Evolutionary conservation across 2,888 invertebrate species (phyloP).

Genomic region (Vandiemenella viatica): DNA sequence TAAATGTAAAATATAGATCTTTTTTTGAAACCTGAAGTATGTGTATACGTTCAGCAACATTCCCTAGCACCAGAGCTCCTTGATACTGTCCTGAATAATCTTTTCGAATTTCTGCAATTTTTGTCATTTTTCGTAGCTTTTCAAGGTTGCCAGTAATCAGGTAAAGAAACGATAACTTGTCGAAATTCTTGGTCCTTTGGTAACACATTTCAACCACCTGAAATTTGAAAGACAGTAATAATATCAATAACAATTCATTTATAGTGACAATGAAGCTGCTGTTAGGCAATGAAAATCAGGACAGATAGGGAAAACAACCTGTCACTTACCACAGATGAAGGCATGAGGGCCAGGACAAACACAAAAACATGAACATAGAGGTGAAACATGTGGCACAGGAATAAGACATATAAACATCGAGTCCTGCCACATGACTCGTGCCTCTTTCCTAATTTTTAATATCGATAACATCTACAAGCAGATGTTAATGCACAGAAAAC

Average conservation of each 20-base stretch:
- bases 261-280: background rate
- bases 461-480: no score
- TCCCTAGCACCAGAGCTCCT: constrained; percentile 82
- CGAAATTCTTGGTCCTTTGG: constrained; percentile 97
- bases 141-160: constrained; percentile 96
- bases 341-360: no score
- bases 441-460: no score
- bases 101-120: constrained; percentile 96
- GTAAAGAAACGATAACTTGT: constrained; percentile 94
- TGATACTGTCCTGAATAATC: constrained; percentile 95
- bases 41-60: constrained; percentile 75
- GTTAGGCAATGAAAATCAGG: no score
- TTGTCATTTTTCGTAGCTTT: constrained; percentile 95
- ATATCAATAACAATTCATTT: background rate
- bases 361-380: no score
- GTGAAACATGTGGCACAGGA: no score
- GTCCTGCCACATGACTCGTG: no score
- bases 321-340: no score
- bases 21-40: constrained; percentile 60
- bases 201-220: constrained; percentile 96
- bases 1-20: no score
- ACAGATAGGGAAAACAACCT: no score
- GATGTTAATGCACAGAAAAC: no score
- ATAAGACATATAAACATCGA: no score
- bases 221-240: constrained; percentile 1